phyloP scores from a whole-genome alignment of 2,113 vertebrate genomes.

The Cairina moschata region DNA sequence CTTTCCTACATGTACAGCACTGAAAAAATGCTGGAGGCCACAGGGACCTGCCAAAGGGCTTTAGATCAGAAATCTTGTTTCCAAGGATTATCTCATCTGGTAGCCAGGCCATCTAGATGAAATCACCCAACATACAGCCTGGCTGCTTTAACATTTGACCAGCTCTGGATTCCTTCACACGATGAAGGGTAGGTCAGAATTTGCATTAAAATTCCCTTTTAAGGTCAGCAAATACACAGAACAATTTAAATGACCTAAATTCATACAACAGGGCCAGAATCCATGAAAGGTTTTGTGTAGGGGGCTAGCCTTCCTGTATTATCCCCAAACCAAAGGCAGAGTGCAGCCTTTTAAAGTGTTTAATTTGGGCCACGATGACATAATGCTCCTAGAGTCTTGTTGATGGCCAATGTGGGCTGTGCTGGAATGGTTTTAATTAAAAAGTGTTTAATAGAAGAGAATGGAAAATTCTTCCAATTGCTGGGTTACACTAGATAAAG shows the following conservation, averaged over 20 bases:
- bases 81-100: background rate
- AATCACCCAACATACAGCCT: background rate
- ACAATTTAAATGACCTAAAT: background rate
- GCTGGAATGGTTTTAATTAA: background rate
- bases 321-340: background rate
- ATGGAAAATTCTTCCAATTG: background rate
- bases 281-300: background rate
- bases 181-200: conserved; percentile 20
- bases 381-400: no score
- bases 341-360: background rate
- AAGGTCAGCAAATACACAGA: conserved; percentile 21
- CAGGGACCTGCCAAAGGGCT: background rate
- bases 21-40: background rate
- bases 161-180: background rate
- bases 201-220: conserved; percentile 40
- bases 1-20: background rate
- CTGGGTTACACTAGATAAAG: background rate
- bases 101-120: background rate
- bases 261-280: background rate
- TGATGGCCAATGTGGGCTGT: background rate
- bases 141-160: background rate
- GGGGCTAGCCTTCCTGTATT: fast-evolving
- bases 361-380: background rate
- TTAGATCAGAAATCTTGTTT: background rate
- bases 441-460: background rate